Conservation (phyloP, 2,888 invertebrate species). For the Odontomyia ornata region DNA sequence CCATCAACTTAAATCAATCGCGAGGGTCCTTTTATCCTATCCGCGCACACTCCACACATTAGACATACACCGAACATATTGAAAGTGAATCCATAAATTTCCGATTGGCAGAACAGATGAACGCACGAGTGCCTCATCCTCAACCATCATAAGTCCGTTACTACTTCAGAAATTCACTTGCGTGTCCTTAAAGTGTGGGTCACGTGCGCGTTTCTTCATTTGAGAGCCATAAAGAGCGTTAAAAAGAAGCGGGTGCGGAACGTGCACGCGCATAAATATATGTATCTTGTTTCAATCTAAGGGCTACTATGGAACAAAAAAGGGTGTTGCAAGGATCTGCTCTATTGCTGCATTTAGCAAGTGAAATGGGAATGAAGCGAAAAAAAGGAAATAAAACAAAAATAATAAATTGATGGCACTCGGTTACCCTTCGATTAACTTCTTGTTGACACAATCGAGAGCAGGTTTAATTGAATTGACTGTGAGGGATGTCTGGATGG, state of each 20-base stretch:
- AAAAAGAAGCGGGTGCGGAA: constrained; percentile 34
- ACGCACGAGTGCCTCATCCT: not conserved
- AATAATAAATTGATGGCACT: constrained; percentile 33
- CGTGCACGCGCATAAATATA: not conserved
- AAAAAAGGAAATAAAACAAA: not conserved
- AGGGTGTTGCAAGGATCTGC: constrained; percentile 37
- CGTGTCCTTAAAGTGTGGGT: constrained; percentile 48
- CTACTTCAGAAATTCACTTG: constrained; percentile 32
- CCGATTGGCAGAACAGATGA: constrained; percentile 29
- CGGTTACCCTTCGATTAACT: constrained; percentile 47
- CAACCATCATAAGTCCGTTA: constrained; percentile 6
- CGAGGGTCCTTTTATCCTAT: not conserved
- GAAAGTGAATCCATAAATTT: constrained; percentile 23
- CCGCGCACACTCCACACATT: constrained; percentile 7
- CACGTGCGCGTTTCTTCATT: constrained; percentile 48
- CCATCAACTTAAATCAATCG: not conserved
- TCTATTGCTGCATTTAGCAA: constrained; percentile 50
- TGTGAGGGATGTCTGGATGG: constrained; percentile 23
- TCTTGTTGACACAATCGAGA: constrained; percentile 47
- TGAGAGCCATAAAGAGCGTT: not conserved
- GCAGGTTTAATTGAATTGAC: constrained; percentile 48
- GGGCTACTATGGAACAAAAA: constrained; percentile 40
- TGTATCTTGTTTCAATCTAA: not conserved
- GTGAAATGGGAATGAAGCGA: constrained; percentile 49
- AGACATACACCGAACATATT: constrained; percentile 18